Evolutionary conservation across 35 echinoderm and acorn worm species (phyloP).

Genomic region (Lytechinus pictus): DNA sequence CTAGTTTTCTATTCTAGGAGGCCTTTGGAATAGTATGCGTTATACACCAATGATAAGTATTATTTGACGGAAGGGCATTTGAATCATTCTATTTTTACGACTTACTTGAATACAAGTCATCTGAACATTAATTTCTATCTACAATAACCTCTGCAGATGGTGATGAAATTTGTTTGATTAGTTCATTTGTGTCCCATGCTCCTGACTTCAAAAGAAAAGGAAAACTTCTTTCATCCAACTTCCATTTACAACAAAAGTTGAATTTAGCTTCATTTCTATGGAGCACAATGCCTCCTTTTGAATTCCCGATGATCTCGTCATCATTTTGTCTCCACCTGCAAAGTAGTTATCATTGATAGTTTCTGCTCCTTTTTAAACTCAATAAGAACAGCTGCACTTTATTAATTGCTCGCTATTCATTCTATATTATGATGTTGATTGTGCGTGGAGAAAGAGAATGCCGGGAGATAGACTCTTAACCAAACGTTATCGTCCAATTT

Average conservation of each 20-base stretch:
- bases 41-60: no score
- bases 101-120: not conserved
- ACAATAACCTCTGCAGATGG: not conserved
- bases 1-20: no score
- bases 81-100: not conserved
- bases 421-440: not conserved
- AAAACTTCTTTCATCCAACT: not conserved
- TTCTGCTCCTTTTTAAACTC: not conserved
- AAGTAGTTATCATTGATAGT: constrained; percentile 2
- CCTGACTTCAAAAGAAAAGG: not conserved
- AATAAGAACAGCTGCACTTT: constrained; percentile 44
- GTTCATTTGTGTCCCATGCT: not conserved
- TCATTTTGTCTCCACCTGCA: constrained; percentile 19
- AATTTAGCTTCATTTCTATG: not conserved
- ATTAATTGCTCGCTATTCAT: constrained; percentile 26
- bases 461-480: constrained; percentile 15
- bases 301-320: not conserved
- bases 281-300: not conserved
- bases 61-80: no score
- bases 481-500: constrained; percentile 24
- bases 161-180: not conserved
- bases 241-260: not conserved
- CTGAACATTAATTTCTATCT: not conserved
- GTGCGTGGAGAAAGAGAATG: not conserved
- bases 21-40: no score